Percentiles rank a stretch among this genome's conserved stretches.
phyloP scores from a whole-genome alignment of 2,113 vertebrate genomes.

The Takifugu bimaculatus region DNA sequence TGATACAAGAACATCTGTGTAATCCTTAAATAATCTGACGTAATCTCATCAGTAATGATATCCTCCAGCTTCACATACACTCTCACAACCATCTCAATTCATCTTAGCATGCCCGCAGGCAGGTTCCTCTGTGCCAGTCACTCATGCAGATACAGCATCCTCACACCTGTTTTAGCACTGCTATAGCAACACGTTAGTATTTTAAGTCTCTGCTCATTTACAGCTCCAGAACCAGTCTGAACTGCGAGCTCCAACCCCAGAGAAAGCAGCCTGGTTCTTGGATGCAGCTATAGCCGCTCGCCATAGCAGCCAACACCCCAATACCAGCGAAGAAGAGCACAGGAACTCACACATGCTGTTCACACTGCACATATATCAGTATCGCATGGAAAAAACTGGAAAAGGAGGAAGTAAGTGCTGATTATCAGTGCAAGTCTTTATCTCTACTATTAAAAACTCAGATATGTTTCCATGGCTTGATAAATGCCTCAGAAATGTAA shows the following conservation, averaged over 20 bases:
- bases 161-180: neutral
- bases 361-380: constrained; percentile 97
- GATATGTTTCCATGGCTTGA: neutral
- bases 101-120: constrained; percentile 18
- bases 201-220: neutral
- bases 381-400: constrained; percentile 95
- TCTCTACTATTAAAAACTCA: neutral
- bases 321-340: constrained; percentile 86
- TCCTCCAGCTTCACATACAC: constrained; percentile 27
- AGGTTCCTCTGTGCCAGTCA: constrained; percentile 32
- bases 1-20: constrained; percentile 65
- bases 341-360: constrained; percentile 99
- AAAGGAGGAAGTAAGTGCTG: constrained; percentile 91
- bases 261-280: constrained; percentile 95
- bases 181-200: too few species aligned
- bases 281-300: constrained; percentile 92
- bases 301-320: constrained; percentile 78
- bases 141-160: neutral
- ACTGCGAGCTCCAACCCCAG: constrained; percentile 88
- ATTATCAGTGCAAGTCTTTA: neutral
- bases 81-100: constrained; percentile 11
- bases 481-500: too few species aligned
- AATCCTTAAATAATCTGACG: constrained; percentile 71
- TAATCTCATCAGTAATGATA: constrained; percentile 73
- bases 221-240: constrained; percentile 98